phyloP scores from a whole-genome alignment of 2,113 vertebrate genomes.

The Tupaia tana region DNA sequence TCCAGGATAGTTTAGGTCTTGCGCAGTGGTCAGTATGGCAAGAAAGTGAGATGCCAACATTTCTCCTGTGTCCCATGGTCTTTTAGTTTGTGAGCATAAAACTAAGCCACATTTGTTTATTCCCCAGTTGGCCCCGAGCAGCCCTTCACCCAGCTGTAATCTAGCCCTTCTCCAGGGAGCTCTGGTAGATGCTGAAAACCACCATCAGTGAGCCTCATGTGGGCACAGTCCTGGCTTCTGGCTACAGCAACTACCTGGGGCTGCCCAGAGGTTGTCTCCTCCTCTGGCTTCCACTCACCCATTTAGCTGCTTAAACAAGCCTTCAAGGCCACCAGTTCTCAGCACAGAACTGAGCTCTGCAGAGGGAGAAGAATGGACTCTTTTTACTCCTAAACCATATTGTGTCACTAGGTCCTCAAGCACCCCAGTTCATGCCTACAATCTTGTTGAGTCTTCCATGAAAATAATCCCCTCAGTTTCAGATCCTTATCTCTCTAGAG shows the following conservation, averaged over 20 bases:
- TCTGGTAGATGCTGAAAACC: not conserved
- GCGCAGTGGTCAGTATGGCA: not conserved
- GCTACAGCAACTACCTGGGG: fast-evolving
- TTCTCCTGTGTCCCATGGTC: not conserved
- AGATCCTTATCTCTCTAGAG: not conserved
- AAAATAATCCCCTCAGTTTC: not conserved
- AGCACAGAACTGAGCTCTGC: not conserved
- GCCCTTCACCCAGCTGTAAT: not conserved
- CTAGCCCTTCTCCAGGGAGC: not conserved
- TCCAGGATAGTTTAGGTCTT: not conserved
- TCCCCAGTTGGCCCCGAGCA: not conserved
- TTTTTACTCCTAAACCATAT: not conserved
- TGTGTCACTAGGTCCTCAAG: not conserved
- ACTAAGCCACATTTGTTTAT: not conserved
- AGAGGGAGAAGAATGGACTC: not conserved
- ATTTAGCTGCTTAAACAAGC: not conserved
- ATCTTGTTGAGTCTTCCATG: not conserved
- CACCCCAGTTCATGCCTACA: not conserved
- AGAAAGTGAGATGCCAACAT: not conserved
- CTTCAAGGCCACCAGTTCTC: not conserved
- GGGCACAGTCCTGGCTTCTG: not conserved
- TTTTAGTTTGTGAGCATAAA: not conserved
- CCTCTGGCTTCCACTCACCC: not conserved
- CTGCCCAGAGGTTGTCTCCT: not conserved
- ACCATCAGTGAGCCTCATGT: fast-evolving